phyloP scores from a whole-genome alignment of 2,888 invertebrate genomes.

The Stenodera caucasica region DNA sequence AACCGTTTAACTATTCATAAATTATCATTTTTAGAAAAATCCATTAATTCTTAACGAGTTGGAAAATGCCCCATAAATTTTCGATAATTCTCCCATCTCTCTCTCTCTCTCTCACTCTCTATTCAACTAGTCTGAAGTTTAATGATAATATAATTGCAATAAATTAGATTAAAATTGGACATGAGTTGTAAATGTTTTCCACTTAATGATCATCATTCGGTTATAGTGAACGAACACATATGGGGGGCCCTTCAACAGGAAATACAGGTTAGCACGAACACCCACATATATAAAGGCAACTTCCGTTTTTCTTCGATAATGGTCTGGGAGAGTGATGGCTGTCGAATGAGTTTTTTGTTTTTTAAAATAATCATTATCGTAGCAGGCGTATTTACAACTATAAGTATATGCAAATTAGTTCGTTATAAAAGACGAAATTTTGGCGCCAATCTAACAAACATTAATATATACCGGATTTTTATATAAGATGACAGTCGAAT shows the following conservation, averaged over 20 bases:
- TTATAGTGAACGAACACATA: constrained; percentile 37
- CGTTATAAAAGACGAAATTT: too few species aligned
- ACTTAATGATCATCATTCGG: constrained; percentile 14
- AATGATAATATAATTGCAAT: constrained; percentile 6
- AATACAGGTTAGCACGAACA: constrained; percentile 55
- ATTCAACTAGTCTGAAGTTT: too few species aligned
- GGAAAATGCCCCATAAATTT: too few species aligned
- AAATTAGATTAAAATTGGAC: constrained; percentile 3
- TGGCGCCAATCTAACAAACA: neutral
- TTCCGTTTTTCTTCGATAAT: constrained; percentile 52
- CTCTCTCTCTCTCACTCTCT: too few species aligned
- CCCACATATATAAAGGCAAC: constrained; percentile 54
- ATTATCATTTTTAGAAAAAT: too few species aligned
- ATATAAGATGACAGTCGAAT: neutral
- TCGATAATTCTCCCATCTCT: too few species aligned
- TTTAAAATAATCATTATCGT: too few species aligned
- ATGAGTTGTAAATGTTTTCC: constrained; percentile 2
- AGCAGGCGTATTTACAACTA: too few species aligned
- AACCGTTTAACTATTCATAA: too few species aligned
- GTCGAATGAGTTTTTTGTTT: constrained; percentile 23
- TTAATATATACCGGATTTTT: neutral
- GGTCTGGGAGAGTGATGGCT: constrained; percentile 52
- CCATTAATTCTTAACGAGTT: too few species aligned
- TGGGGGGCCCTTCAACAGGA: constrained; percentile 49
- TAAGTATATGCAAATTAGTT: too few species aligned